Conservation (phyloP, 2,797 vertebrate genomes). For the Halcyon smyrnensis region DNA sequence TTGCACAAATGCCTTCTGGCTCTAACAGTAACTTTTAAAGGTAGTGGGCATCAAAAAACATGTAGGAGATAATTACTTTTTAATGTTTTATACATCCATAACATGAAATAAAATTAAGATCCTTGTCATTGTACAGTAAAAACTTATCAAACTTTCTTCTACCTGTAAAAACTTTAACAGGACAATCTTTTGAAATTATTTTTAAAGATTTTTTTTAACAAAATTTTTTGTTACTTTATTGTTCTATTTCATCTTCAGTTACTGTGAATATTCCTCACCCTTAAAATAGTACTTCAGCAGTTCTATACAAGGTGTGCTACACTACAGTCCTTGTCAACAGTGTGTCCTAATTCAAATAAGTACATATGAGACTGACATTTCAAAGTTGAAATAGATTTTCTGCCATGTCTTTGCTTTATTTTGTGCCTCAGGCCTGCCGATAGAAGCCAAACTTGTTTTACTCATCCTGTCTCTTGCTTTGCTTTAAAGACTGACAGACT, state of each 20-base stretch:
- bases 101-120: not conserved
- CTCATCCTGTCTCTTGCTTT: not conserved
- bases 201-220: not conserved
- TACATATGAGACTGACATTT: not conserved
- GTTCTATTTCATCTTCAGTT: not conserved
- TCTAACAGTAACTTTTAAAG: not conserved
- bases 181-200: too few relatives aligned
- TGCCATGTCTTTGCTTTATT: not conserved
- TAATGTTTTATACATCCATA: not conserved
- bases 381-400: not conserved
- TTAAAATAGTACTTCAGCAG: not conserved
- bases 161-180: not conserved
- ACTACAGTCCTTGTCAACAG: not conserved
- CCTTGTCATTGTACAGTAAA: not conserved
- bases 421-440: not conserved
- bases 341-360: not conserved
- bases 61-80: not conserved
- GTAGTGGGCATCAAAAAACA: not conserved
- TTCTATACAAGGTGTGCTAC: not conserved
- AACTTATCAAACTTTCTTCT: not conserved
- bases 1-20: not conserved
- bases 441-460: not conserved
- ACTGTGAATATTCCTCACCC: not conserved
- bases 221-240: not conserved
- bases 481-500: not conserved